Evolutionary conservation across 2,113 vertebrate genomes (phyloP).

Genomic region (Oncorhynchus gorbuscha): DNA sequence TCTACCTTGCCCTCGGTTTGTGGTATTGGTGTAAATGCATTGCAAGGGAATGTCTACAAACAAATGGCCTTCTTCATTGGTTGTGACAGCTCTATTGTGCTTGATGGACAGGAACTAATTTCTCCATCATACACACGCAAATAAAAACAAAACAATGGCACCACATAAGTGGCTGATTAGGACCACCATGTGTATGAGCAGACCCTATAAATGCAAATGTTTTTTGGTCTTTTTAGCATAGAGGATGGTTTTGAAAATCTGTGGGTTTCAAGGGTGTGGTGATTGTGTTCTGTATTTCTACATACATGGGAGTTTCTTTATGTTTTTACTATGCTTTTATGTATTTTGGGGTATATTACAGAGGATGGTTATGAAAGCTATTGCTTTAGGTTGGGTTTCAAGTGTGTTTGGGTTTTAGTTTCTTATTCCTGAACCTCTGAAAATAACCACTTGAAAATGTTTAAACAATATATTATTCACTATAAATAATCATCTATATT

Average conservation of each 20-base stretch:
- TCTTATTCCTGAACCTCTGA: neutral
- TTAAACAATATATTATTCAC: neutral
- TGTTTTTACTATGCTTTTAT: neutral
- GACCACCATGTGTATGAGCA: slow-evolving; percentile 65
- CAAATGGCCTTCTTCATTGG: slow-evolving; percentile 77
- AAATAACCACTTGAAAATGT: neutral
- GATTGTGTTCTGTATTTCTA: neutral
- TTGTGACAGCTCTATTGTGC: slow-evolving; percentile 82
- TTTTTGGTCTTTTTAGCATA: slow-evolving; percentile 11
- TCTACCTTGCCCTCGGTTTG: slow-evolving; percentile 38
- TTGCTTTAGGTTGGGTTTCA: no score
- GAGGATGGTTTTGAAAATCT: neutral
- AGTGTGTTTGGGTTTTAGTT: slow-evolving; percentile 1
- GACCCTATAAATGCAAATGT: slow-evolving; percentile 74
- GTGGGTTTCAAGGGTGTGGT: neutral
- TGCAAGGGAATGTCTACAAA: slow-evolving; percentile 67
- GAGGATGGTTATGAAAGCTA: no score
- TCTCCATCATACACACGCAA: slow-evolving; percentile 72
- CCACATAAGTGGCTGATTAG: slow-evolving; percentile 58
- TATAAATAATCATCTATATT: neutral
- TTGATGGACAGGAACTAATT: slow-evolving; percentile 84
- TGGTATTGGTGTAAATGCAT: slow-evolving; percentile 52
- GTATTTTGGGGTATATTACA: no score
- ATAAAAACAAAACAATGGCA: slow-evolving; percentile 63
- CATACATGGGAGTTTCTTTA: neutral